These are phyloP conservation scores for Andricus curvator DNA, from an alignment of 2,888 invertebrate species.

Conservation along the genomic window DNA sequence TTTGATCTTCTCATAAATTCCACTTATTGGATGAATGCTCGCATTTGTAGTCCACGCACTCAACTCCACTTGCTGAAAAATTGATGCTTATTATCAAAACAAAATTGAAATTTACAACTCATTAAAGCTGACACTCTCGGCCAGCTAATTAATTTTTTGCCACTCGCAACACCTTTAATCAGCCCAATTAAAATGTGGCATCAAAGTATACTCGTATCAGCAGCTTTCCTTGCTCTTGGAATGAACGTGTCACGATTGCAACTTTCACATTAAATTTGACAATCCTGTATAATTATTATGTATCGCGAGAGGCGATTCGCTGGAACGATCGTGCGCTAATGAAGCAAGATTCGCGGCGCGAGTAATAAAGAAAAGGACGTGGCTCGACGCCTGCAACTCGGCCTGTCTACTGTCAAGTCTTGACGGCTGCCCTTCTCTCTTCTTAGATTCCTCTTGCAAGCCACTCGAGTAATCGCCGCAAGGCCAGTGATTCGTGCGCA, in stretches of 20 bases:
- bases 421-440: constrained; percentile 51
- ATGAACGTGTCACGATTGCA: neutral
- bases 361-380: constrained; percentile 39
- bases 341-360: constrained; percentile 23
- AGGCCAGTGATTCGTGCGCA: constrained; percentile 53
- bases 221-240: neutral
- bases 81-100: neutral
- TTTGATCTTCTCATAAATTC: neutral
- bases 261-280: constrained; percentile 21
- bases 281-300: constrained; percentile 34
- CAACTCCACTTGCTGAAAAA: neutral
- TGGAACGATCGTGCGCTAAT: constrained; percentile 20
- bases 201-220: constrained; percentile 3
- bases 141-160: constrained; percentile 28
- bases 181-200: constrained; percentile 17
- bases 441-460: constrained; percentile 51
- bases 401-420: constrained; percentile 51
- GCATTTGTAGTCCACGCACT: neutral
- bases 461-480: constrained; percentile 53
- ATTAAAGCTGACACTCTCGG: constrained; percentile 24
- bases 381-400: constrained; percentile 38
- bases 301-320: constrained; percentile 22
- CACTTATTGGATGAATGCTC: neutral
- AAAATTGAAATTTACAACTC: constrained; percentile 19
- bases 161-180: neutral